Conservation (phyloP, 2,888 invertebrate genomes). For the Polymixis flavicincta region DNA sequence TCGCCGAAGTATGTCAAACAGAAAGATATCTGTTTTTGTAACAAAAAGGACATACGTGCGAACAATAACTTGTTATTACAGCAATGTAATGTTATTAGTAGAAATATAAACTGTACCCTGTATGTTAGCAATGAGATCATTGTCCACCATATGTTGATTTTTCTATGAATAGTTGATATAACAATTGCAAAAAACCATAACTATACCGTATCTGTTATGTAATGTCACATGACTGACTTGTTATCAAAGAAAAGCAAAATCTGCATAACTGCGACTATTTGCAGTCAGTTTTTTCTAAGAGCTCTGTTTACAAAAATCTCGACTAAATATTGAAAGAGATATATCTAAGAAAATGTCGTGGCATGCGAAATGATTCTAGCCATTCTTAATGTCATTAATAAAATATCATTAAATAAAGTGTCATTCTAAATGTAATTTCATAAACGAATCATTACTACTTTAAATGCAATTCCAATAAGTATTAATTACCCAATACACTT, state of each 20-base stretch:
- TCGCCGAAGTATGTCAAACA: constrained; percentile 44
- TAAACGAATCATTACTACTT: constrained; percentile 8
- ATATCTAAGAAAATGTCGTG: background rate
- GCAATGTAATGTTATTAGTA: constrained; percentile 64
- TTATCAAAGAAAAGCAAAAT: background rate
- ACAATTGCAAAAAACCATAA: constrained; percentile 42
- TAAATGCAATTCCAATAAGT: constrained; percentile 16
- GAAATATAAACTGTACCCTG: constrained; percentile 67
- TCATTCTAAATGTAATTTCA: too few relatives aligned
- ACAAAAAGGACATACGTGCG: constrained; percentile 69
- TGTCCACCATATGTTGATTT: constrained; percentile 64
- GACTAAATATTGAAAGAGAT: background rate
- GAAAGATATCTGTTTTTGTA: constrained; percentile 51
- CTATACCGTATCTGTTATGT: constrained; percentile 2
- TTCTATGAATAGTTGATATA: constrained; percentile 58
- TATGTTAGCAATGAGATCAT: constrained; percentile 56
- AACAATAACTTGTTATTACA: constrained; percentile 80
- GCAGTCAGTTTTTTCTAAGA: background rate
- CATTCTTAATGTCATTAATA: background rate
- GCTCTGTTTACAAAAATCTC: too few relatives aligned
- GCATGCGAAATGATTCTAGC: background rate
- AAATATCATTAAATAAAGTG: too few relatives aligned
- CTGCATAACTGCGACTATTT: background rate
- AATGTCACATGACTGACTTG: constrained; percentile 14
- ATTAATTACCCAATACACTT: constrained; percentile 12